Evolutionary conservation across 2,797 vertebrate species (phyloP).

Genomic region (Pipistrellus nathusii): DNA sequence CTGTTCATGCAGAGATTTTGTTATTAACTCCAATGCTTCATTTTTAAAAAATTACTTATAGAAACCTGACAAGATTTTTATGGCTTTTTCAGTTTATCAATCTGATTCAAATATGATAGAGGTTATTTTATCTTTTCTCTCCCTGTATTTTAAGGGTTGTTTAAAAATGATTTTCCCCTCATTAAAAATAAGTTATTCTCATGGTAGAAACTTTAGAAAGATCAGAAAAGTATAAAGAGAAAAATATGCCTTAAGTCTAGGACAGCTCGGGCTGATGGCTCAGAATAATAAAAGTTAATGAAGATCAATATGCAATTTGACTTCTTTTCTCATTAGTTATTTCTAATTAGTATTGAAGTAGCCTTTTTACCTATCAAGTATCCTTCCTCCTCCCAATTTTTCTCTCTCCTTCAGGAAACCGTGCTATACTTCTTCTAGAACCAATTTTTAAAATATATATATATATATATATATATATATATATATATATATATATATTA

Average conservation of each 20-base stretch:
- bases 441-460: too few species aligned
- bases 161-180: slow-evolving; percentile 32
- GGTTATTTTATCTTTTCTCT: slow-evolving; percentile 59
- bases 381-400: background rate
- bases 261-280: background rate
- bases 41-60: slow-evolving; percentile 14
- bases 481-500: too few species aligned
- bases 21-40: slow-evolving; percentile 60
- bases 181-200: slow-evolving; percentile 68
- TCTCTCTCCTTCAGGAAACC: background rate
- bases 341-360: background rate
- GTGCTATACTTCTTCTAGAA: background rate
- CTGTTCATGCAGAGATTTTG: slow-evolving; percentile 71
- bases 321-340: background rate
- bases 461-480: too few species aligned
- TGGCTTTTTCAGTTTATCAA: slow-evolving; percentile 61
- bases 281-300: background rate
- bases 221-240: slow-evolving; percentile 37
- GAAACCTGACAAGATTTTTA: slow-evolving; percentile 68
- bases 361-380: background rate
- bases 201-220: slow-evolving; percentile 36
- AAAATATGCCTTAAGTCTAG: background rate
- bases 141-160: slow-evolving; percentile 51
- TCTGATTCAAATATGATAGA: slow-evolving; percentile 54
- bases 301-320: background rate